phyloP scores from a whole-genome alignment of 2,888 invertebrate genomes.

The Temnothorax rugatulus region DNA sequence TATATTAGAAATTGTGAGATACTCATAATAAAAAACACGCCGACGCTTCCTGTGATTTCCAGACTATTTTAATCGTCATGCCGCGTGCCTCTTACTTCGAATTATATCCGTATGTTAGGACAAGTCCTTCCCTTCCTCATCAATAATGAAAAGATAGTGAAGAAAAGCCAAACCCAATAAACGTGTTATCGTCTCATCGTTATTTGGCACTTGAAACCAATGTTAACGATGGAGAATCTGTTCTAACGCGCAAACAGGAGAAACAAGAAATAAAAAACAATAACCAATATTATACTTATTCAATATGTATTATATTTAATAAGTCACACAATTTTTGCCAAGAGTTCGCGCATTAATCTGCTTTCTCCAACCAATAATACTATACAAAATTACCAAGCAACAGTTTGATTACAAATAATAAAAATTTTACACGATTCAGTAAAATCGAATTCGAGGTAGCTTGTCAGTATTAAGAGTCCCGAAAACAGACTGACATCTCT shows the following conservation, averaged over 20 bases:
- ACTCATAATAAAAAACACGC: too few species aligned
- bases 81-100: too few species aligned
- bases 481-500: constrained; percentile 28
- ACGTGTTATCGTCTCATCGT: background rate
- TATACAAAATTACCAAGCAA: constrained; percentile 18
- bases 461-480: constrained; percentile 48
- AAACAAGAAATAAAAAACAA: background rate
- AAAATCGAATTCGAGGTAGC: constrained; percentile 6
- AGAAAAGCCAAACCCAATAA: background rate
- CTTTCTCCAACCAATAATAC: constrained; percentile 20
- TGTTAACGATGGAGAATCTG: background rate
- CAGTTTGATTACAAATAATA: constrained; percentile 20
- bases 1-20: too few species aligned
- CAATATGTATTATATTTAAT: background rate
- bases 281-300: background rate
- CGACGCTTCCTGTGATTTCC: too few species aligned
- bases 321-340: background rate
- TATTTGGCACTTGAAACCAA: background rate
- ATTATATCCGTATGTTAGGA: too few species aligned
- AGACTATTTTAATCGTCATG: too few species aligned
- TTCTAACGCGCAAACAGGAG: background rate
- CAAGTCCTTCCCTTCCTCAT: background rate
- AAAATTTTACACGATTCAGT: constrained; percentile 40
- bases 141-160: background rate
- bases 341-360: background rate